phyloP scores from a whole-genome alignment of 2,797 vertebrate genomes.

The Meriones psammophilus region DNA sequence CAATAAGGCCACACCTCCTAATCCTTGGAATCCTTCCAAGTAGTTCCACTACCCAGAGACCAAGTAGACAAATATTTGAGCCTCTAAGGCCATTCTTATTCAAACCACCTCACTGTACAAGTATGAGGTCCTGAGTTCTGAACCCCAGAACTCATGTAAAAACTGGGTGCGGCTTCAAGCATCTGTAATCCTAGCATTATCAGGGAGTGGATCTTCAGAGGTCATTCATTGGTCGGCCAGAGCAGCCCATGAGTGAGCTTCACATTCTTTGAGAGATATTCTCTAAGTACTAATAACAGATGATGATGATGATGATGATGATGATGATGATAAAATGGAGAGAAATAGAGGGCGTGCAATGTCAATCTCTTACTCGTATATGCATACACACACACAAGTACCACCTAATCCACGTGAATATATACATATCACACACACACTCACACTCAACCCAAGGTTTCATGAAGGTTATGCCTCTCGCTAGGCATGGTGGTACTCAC shows the following conservation, averaged over 20 bases:
- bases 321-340: background rate
- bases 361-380: background rate
- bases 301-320: background rate
- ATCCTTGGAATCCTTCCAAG: background rate
- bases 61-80: background rate
- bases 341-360: background rate
- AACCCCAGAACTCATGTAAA: background rate
- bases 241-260: background rate
- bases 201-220: background rate
- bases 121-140: background rate
- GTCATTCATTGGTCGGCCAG: background rate
- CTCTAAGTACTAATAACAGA: background rate
- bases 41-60: background rate
- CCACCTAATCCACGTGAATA: background rate
- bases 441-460: background rate
- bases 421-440: background rate
- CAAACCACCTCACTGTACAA: background rate
- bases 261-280: background rate
- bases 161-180: background rate
- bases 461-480: background rate
- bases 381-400: background rate
- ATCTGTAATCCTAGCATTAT: background rate
- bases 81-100: background rate
- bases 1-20: background rate
- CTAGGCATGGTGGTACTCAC: too few relatives aligned